Base-by-base conservation (phyloP, 2,888 invertebrate species). In the Axea sp. region DNA sequence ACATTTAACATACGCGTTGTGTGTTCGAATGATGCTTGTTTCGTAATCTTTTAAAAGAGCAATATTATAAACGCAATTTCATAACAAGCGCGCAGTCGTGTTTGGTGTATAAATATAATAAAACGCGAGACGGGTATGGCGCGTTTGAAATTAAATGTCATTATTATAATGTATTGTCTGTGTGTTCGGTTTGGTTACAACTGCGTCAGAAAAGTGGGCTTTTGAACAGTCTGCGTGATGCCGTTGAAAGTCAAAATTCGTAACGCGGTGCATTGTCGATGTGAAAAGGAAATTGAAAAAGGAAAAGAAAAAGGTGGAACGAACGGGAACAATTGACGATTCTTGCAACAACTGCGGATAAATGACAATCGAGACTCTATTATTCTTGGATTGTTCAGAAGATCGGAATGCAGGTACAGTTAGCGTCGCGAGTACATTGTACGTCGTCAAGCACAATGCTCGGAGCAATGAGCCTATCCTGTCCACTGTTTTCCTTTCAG, bases 361-460 rank as follows among this genome's bases (percentile, higher is more conserved):
- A 69, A 71, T 71, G 75, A 77, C 75, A 71, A 75, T 75, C 73
- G 76, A 69, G 67, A 68, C 72, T 77, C 76, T 77, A 75, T 77
- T 76, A 77, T 78, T 73, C 76, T 68, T 75, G 68, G 77, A 79
- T 81, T 82, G 82, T 86, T 86, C 86, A 84, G 74, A 77, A 79
- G 83, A 85, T 83, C 78, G 84, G 83, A 84, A 86, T 86, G 83
- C 83, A 80, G 76, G 82, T 83, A 84, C 85, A 84, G 84, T 84
- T 84, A 82, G 76, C 77, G 79, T 79, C 79, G 78, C 80, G 80
- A 64, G 80, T 78, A 80, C 65, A 79, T 64, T 64, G 49, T 78
- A 77, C 76, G 77, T 78, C 74, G 73, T 64, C 75, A 76, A 62
- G 53, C 59, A 77, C 73, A 74, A 64, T 69, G 76, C 68, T 67